These are phyloP conservation scores for Automeris io DNA, from an alignment of 2,888 invertebrate genomes.

Conservation along the genomic window DNA sequence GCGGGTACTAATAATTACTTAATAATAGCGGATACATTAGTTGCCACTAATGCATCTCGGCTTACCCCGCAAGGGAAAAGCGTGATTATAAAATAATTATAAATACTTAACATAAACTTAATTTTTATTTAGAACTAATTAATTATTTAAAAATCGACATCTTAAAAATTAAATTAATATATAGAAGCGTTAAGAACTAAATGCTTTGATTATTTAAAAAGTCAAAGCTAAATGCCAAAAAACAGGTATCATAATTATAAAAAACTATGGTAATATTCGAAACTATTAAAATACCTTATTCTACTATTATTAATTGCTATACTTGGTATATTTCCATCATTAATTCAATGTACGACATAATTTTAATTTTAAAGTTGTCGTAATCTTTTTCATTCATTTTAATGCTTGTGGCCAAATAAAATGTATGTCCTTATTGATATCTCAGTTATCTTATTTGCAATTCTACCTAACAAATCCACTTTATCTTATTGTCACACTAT, in stretches of 20 bases:
- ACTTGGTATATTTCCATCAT: not conserved
- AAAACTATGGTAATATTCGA: slow-evolving; percentile 13
- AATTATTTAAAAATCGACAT: slow-evolving; percentile 1
- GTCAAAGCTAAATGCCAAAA: too few species aligned
- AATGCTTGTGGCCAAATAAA: not conserved
- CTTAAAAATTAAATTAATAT: slow-evolving; percentile 5
- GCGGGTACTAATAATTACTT: too few species aligned
- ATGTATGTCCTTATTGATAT: slow-evolving; percentile 18
- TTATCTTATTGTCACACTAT: slow-evolving; percentile 5
- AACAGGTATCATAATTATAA: slow-evolving; percentile 5
- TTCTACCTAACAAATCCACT: slow-evolving; percentile 1
- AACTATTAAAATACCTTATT: slow-evolving; percentile 5
- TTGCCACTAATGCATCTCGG: too few species aligned
- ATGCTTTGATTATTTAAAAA: too few species aligned
- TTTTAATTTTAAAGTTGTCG: not conserved
- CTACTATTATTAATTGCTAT: not conserved
- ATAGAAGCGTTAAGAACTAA: slow-evolving; percentile 3
- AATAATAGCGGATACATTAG: too few species aligned
- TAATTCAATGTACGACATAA: not conserved
- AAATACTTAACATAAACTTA: not conserved
- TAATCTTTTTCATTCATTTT: not conserved
- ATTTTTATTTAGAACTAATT: slow-evolving; percentile 2
- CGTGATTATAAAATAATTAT: too few species aligned
- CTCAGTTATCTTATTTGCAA: slow-evolving; percentile 14
- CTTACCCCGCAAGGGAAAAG: too few species aligned